Evolutionary conservation across 2,888 invertebrate species (phyloP), one percentile per base, ranked within the genome.

Genomic region (Hydraecia micacea): DNA sequence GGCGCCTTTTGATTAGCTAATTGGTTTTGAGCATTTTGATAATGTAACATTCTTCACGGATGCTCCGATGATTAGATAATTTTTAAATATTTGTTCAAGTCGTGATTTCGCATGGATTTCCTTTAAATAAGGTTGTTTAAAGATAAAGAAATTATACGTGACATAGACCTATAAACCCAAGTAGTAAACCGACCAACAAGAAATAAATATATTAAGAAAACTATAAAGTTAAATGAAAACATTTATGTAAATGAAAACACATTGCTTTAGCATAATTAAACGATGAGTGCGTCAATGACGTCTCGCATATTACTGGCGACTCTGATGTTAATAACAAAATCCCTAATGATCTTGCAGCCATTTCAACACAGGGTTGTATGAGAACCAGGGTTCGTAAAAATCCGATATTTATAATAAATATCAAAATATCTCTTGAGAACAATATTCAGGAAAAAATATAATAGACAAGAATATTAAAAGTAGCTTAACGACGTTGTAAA

Each of bases 1-100:
- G 92, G 92, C 92, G 92, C 92, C 92, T 90, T 87, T 88, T 92
- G 87, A 90, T 90, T 90, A 87, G 78, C 82, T 85, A 86, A 88
- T 85, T 82, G 80, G 75, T 74, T 87, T 87, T 80, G 69, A 78
- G 81, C 79, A 75, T 81, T 78, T 80, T 79, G 55, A 77, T 86
- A 71, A 78, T 82, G 74, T 46, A 49, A 73, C 71, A 85, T 79
- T 77, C 75, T 77, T 81, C 81, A 80, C 82, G 80, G 77, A 83
- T 78, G 87, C 78, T 76, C 75, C 46, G 71, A 83, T 75, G 42
- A 70, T 39, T 73, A 55, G 15, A 55, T 75, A 46, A 71, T 80
- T 72, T 73, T 72, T 75, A 9, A 65, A 63, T 71, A 55, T 81
- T 70, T 62, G 25, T 36, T 71, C n/a, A 39, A 60, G 18, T 52